phyloP scores from a whole-genome alignment of 2,113 vertebrate species.

The Melanocharis versteri region DNA sequence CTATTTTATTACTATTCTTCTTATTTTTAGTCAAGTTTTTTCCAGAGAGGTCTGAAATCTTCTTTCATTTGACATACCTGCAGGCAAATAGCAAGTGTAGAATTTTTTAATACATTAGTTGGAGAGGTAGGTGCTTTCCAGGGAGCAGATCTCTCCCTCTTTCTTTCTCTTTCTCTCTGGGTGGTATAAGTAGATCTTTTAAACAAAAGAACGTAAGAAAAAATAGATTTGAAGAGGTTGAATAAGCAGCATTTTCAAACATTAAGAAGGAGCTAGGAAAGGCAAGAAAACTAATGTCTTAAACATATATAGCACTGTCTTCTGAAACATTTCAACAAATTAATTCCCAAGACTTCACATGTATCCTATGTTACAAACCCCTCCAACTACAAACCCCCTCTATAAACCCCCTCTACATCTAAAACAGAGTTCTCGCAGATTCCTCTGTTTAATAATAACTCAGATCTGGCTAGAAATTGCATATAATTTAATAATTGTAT shows the following conservation, averaged over 20 bases:
- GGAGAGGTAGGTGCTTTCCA: background rate
- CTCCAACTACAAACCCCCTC: fast-evolving
- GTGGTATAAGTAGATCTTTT: background rate
- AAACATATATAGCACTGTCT: background rate
- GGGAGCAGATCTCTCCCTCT: background rate
- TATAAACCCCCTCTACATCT: background rate
- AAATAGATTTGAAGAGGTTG: background rate
- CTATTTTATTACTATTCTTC: background rate
- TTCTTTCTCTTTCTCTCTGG: background rate
- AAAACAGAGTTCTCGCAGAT: background rate
- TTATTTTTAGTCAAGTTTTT: background rate
- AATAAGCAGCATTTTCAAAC: background rate
- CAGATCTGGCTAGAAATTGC: background rate
- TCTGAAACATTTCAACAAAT: background rate
- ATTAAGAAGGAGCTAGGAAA: background rate
- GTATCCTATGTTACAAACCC: background rate
- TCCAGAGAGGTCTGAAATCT: background rate
- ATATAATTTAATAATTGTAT: no score
- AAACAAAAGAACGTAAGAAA: background rate
- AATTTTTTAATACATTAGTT: background rate
- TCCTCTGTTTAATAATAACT: background rate
- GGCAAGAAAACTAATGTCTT: background rate
- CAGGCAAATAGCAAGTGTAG: background rate
- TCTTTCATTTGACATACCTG: background rate
- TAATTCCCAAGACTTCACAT: background rate